These are phyloP conservation scores for Dynastes tityus DNA, from an alignment of 2,888 invertebrate species.

Conservation along the genomic window DNA sequence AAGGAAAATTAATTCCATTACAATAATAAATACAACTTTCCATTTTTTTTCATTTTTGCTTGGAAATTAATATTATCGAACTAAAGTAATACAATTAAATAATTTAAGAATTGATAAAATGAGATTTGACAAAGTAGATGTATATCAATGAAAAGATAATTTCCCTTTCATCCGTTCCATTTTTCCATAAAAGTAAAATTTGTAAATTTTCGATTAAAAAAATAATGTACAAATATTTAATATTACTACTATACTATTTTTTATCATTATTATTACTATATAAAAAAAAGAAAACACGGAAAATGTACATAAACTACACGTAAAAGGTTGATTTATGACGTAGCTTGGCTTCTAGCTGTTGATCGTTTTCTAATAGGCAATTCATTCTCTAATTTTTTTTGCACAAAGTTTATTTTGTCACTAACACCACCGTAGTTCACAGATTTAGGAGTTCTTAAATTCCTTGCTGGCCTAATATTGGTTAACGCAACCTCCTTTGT, in stretches of 20 bases:
- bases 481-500: constrained; percentile 53
- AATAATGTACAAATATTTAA: constrained; percentile 43
- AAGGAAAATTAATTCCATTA: constrained; percentile 16
- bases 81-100: constrained; percentile 28
- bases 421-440: constrained; percentile 50
- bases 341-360: constrained; percentile 55
- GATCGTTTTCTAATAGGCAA: constrained; percentile 59
- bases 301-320: constrained; percentile 49
- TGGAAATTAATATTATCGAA: constrained; percentile 16
- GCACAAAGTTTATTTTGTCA: constrained; percentile 54
- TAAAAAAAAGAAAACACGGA: constrained; percentile 33
- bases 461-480: constrained; percentile 42
- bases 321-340: constrained; percentile 51
- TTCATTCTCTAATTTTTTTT: constrained; percentile 56
- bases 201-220: constrained; percentile 45
- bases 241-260: constrained; percentile 8
- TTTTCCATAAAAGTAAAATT: constrained; percentile 38
- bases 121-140: constrained; percentile 30
- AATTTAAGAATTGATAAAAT: constrained; percentile 37
- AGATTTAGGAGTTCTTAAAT: constrained; percentile 55
- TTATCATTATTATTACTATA: constrained; percentile 18
- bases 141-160: constrained; percentile 27
- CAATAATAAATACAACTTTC: constrained; percentile 35
- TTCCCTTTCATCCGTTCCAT: constrained; percentile 1
- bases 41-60: constrained; percentile 1